phyloP scores from a whole-genome alignment of 2,797 vertebrate genomes.

The Tenualosa thibaudeaui region DNA sequence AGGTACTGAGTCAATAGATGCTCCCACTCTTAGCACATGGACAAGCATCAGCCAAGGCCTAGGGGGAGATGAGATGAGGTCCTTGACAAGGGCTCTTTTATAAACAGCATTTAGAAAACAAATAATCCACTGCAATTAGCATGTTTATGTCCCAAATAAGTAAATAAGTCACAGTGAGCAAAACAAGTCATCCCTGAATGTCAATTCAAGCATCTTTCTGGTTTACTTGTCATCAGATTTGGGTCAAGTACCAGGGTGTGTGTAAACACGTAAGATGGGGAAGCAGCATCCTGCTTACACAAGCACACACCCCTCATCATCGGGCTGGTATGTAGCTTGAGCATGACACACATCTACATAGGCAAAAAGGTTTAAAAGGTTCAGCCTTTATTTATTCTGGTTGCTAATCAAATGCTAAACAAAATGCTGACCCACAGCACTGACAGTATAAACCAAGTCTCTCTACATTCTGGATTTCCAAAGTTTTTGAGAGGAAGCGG shows the following conservation, averaged over 20 bases:
- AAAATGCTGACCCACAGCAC: not conserved
- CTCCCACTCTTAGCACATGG: not conserved
- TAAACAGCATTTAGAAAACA: constrained; percentile 12
- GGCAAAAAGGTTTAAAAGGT: not conserved
- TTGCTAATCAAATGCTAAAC: constrained; percentile 13
- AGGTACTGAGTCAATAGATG: not conserved
- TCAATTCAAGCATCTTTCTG: not conserved
- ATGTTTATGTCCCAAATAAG: not conserved
- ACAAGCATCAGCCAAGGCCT: not conserved
- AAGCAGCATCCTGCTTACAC: constrained; percentile 17
- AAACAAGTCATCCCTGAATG: not conserved
- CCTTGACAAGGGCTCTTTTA: not conserved
- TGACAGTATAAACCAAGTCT: not conserved
- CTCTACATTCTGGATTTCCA: constrained; percentile 36
- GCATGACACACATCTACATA: constrained; percentile 11
- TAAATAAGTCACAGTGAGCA: not conserved
- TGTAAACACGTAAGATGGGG: not conserved
- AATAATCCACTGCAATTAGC: constrained; percentile 25
- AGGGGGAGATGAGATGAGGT: not conserved
- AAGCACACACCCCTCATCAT: constrained; percentile 27
- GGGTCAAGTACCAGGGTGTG: constrained; percentile 28
- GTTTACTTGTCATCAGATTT: constrained; percentile 21
- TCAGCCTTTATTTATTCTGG: not conserved
- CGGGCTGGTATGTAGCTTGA: not conserved
- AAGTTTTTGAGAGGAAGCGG: constrained; percentile 61